A percentile compares a stretch with the other conserved stretches of the same genome.
Evolutionary conservation across 2,888 invertebrate species (phyloP).

Genomic region (Hirtodrosophila histrioides): DNA sequence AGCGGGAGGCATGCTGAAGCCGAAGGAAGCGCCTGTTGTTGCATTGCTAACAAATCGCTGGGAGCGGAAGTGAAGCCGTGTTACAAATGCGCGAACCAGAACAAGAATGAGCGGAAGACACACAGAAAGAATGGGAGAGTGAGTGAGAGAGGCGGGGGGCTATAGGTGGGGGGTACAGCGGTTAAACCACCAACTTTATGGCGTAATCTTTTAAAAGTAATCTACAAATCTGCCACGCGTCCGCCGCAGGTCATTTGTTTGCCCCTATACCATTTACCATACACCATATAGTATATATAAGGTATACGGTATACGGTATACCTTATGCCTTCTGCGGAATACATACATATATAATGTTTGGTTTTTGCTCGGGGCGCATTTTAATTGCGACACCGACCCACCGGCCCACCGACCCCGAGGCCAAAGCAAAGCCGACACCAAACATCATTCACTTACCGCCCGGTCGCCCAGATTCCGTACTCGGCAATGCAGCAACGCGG

Average conservation of each 20-base stretch:
- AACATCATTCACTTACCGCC: conserved; percentile 88
- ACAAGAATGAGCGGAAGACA: conserved; percentile 44
- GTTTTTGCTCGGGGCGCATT: conserved; percentile 53
- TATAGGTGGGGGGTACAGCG: conserved; percentile 9
- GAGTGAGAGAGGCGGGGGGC: conserved; percentile 1
- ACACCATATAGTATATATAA: conserved; percentile 6
- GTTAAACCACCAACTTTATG: conserved; percentile 76
- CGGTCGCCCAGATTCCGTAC: conserved; percentile 94
- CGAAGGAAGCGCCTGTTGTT: conserved; percentile 65
- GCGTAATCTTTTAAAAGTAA: conserved; percentile 79
- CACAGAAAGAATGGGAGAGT: conserved; percentile 1
- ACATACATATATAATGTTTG: conserved; percentile 55
- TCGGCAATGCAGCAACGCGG: conserved; percentile 93
- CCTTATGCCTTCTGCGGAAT: conserved; percentile 43
- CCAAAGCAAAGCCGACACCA: conserved; percentile 11
- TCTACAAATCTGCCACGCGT: conserved; percentile 76
- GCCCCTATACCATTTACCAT: conserved; percentile 36
- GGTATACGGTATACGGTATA: neutral
- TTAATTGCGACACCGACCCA: conserved; percentile 60
- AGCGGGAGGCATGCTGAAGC: conserved; percentile 8
- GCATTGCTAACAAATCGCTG: conserved; percentile 78
- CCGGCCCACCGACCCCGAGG: conserved; percentile 18
- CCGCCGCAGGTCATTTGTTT: conserved; percentile 76
- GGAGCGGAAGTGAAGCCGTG: conserved; percentile 75
- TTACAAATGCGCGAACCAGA: conserved; percentile 79